Conservation (phyloP, 2,888 invertebrate genomes). For the Eilema griseolum region DNA sequence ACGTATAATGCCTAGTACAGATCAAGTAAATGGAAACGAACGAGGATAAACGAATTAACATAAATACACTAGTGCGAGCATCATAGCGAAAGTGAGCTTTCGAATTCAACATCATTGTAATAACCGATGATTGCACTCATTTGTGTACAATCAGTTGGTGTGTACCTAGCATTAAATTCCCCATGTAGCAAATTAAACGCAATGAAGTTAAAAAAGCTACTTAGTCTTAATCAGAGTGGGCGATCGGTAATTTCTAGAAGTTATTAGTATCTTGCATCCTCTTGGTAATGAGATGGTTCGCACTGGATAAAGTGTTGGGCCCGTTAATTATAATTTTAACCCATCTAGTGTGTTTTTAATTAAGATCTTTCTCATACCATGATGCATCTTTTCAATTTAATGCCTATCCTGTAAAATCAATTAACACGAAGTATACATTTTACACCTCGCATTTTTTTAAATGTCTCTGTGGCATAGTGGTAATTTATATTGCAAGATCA, state of each 20-base stretch:
- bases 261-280: constrained; percentile 43
- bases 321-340: constrained; percentile 24
- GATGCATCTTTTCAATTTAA: constrained; percentile 50
- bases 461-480: not conserved
- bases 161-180: not conserved
- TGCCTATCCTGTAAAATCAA: constrained; percentile 20
- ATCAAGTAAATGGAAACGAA: too few relatives aligned
- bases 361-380: constrained; percentile 45
- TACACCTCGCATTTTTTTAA: not conserved
- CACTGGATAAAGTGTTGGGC: constrained; percentile 31
- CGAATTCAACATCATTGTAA: too few relatives aligned
- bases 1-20: too few relatives aligned
- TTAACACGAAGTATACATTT: not conserved
- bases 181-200: not conserved
- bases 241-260: constrained; percentile 37
- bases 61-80: too few relatives aligned
- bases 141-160: too few relatives aligned
- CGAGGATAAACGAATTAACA: too few relatives aligned
- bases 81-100: too few relatives aligned
- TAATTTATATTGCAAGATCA: not conserved
- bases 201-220: constrained; percentile 21
- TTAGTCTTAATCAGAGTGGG: constrained; percentile 36
- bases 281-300: constrained; percentile 45
- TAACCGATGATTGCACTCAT: too few relatives aligned
- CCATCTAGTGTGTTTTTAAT: constrained; percentile 41